phyloP scores from a whole-genome alignment of 2,888 invertebrate species.

The Baronia brevicornis region DNA sequence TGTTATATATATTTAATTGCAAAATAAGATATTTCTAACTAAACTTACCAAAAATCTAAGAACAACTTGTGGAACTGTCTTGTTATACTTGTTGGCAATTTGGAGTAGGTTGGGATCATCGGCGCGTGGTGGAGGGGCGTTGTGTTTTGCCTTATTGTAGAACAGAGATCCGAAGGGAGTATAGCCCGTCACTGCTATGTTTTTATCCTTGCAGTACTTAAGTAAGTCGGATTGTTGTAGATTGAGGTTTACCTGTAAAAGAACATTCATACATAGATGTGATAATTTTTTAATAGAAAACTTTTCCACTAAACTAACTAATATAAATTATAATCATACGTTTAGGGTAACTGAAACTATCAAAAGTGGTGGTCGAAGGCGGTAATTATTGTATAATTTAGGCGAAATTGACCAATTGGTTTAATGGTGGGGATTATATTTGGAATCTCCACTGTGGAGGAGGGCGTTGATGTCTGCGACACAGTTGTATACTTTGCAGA shows the following conservation, averaged over 20 bases:
- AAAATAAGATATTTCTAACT: not conserved
- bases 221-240: constrained; percentile 81
- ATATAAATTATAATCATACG: no score
- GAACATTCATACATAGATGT: not conserved
- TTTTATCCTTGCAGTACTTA: constrained; percentile 78
- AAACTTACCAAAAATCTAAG: constrained; percentile 78
- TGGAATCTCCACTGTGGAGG: no score
- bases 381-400: no score
- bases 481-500: no score
- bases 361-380: no score
- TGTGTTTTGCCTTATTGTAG: constrained; percentile 54
- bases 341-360: no score
- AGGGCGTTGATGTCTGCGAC: no score
- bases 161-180: constrained; percentile 80
- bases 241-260: constrained; percentile 74
- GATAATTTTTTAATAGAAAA: not conserved
- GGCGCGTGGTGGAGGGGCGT: constrained; percentile 69
- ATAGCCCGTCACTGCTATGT: constrained; percentile 81
- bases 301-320: no score
- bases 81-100: constrained; percentile 77
- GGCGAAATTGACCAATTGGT: no score
- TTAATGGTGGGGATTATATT: no score
- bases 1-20: no score
- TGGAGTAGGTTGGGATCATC: constrained; percentile 67
- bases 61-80: constrained; percentile 78